Evolutionary conservation across 2,797 vertebrate genomes (phyloP), one percentile per base, ranked within the genome.

Genomic region (Intellagama lesueurii): DNA sequence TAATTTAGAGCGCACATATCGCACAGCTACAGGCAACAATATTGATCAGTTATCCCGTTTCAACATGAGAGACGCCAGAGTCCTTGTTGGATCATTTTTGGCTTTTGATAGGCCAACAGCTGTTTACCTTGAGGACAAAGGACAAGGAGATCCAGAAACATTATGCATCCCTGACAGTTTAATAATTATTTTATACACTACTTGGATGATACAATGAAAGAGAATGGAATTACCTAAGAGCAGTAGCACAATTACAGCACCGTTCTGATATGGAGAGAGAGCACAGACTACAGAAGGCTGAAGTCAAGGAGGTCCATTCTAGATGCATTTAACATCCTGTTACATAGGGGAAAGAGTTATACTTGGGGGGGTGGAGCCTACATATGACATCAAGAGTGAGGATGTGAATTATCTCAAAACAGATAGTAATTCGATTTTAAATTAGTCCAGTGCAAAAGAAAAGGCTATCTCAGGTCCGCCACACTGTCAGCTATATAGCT

Each of bases 121-220:
- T 95, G 94, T 94, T 96, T 96, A 94, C 94, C 93, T 93, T 76
- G 90, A 96, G 91, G 89, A 94, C 85, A 94, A 96, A 95, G 94
- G 93, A 93, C 91, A 88, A 88, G 85, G 85, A 92, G 90, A 94
- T 94, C 94, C 93, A 91, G 85, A 93, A 86, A 86, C 85, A 88
- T 76, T 35, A 80, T 0, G 78, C 90, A 90, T 81, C 91, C 87
- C 90, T 93, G 94, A 94, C 93, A 93, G 88, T 92, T 94, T 83
- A 92, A 95, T 44, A 87, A 96, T 95, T 94, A 95, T 94, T 96
- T 94, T 83, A 94, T 91, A 88, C 69, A 89, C 92, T 91, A 86
- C 87, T 92, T 87, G 0, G 47, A 93, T 92, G 90, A 49, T 72
- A 94, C 87, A 90, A 92, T 87, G 93, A 95, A 92, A 70, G 88